phyloP scores from a whole-genome alignment of 2,888 invertebrate genomes.

The Drosophila anceps region DNA sequence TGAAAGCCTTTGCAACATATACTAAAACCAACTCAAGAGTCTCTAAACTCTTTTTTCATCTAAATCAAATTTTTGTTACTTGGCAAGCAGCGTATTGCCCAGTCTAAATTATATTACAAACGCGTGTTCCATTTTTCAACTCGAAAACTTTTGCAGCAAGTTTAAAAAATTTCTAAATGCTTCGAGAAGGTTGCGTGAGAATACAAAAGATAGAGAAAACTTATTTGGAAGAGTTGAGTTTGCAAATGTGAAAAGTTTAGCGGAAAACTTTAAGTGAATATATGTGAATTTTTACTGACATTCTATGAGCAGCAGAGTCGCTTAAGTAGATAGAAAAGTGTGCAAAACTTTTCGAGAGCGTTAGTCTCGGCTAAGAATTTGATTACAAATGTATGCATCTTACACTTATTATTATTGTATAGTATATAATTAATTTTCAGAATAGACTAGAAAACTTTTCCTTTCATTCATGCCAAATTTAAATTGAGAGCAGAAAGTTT shows the following conservation, averaged over 20 bases:
- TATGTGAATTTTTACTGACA: slow-evolving; percentile 5
- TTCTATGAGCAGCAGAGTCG: not conserved
- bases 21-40: too few relatives aligned
- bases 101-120: not conserved
- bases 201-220: slow-evolving; percentile 4
- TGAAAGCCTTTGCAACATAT: not conserved
- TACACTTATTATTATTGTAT: not conserved
- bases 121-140: slow-evolving; percentile 6
- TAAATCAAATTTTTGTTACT: not conserved
- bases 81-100: not conserved
- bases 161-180: slow-evolving; percentile 22
- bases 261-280: slow-evolving; percentile 5
- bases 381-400: not conserved
- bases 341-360: not conserved
- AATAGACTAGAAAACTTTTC: not conserved
- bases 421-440: not conserved
- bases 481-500: not conserved
- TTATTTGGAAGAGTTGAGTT: slow-evolving; percentile 8
- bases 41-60: not conserved
- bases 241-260: slow-evolving; percentile 22
- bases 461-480: not conserved
- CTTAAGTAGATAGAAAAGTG: not conserved
- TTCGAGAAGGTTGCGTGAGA: not conserved
- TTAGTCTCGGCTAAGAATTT: not conserved
- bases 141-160: slow-evolving; percentile 30